Evolutionary conservation across 1,140 invertebrate genomes (phyloP).

Genomic region (Drosophila carrolli): DNA sequence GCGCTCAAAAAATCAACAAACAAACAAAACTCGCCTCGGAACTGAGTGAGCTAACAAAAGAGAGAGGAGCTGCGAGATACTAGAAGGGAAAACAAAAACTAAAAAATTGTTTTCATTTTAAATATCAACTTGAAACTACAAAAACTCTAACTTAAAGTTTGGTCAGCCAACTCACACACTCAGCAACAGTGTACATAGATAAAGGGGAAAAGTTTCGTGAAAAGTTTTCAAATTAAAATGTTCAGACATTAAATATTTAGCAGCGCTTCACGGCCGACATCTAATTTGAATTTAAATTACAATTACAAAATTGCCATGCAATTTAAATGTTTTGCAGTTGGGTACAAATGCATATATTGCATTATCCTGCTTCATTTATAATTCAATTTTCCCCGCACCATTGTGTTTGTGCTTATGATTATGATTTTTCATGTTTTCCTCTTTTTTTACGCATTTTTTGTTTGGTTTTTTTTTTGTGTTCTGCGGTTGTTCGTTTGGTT

Average conservation of each 20-base stretch:
- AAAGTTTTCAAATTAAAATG: slow-evolving; percentile 72
- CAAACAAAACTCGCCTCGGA: slow-evolving; percentile 56
- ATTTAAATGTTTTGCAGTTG: slow-evolving; percentile 41
- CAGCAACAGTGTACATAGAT: neutral
- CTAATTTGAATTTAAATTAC: slow-evolving; percentile 69
- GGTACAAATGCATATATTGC: slow-evolving; percentile 19
- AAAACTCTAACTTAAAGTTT: slow-evolving; percentile 50
- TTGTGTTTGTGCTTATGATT: slow-evolving; percentile 58
- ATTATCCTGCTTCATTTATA: slow-evolving; percentile 52
- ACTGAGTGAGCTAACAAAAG: slow-evolving; percentile 32
- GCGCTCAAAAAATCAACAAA: slow-evolving; percentile 77
- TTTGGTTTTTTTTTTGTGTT: slow-evolving; percentile 35
- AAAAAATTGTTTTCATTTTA: slow-evolving; percentile 74
- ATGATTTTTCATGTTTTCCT: slow-evolving; percentile 59
- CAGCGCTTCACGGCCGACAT: slow-evolving; percentile 30
- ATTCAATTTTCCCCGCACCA: slow-evolving; percentile 40
- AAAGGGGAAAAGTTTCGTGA: slow-evolving; percentile 20
- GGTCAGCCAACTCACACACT: slow-evolving; percentile 7
- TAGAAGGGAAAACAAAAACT: slow-evolving; percentile 18
- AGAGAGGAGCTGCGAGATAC: slow-evolving; percentile 13
- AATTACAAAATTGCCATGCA: slow-evolving; percentile 36
- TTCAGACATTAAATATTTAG: slow-evolving; percentile 64
- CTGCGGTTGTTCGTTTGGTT: slow-evolving; percentile 68
- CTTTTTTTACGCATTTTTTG: slow-evolving; percentile 22
- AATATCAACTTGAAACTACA: slow-evolving; percentile 56